phyloP scores from a whole-genome alignment of 2,888 invertebrate species.

The Steinernema carpocapsae region DNA sequence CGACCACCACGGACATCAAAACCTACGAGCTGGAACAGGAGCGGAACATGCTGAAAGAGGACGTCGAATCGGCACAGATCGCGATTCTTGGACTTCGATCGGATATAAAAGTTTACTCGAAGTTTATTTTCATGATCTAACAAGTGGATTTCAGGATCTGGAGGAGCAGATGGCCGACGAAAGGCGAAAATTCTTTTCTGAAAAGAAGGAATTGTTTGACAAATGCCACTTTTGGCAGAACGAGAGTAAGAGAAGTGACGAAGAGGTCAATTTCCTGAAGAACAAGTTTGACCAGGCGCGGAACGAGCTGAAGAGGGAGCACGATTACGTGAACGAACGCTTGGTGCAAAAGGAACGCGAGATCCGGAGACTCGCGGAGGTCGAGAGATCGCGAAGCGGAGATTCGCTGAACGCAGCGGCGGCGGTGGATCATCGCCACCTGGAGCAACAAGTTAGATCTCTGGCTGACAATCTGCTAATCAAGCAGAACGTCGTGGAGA shows the following conservation, averaged over 20 bases:
- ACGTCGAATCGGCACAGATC: slow-evolving; percentile 73
- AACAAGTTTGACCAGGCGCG: slow-evolving; percentile 12
- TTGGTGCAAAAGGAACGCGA: background rate
- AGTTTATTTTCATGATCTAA: background rate
- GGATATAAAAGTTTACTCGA: slow-evolving; percentile 70
- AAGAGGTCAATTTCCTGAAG: slow-evolving; percentile 5
- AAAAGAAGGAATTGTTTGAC: slow-evolving; percentile 5
- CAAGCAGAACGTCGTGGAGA: slow-evolving; percentile 84
- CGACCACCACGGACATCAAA: background rate
- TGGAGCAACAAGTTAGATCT: slow-evolving; percentile 72
- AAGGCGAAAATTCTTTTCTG: background rate
- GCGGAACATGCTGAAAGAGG: slow-evolving; percentile 74
- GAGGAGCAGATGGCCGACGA: slow-evolving; percentile 6
- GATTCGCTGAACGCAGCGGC: background rate
- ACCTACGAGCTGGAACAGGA: slow-evolving; percentile 68
- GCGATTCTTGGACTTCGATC: slow-evolving; percentile 66
- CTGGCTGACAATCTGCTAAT: slow-evolving; percentile 84
- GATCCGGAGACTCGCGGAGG: background rate
- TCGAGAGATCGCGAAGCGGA: background rate
- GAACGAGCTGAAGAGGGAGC: background rate
- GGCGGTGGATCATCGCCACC: slow-evolving; percentile 64
- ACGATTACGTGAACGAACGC: slow-evolving; percentile 17
- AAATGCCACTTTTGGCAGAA: slow-evolving; percentile 22
- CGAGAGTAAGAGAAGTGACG: slow-evolving; percentile 8
- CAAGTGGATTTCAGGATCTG: background rate